Conservation (phyloP, 2,113 vertebrate species). For the Sapajus apella region DNA sequence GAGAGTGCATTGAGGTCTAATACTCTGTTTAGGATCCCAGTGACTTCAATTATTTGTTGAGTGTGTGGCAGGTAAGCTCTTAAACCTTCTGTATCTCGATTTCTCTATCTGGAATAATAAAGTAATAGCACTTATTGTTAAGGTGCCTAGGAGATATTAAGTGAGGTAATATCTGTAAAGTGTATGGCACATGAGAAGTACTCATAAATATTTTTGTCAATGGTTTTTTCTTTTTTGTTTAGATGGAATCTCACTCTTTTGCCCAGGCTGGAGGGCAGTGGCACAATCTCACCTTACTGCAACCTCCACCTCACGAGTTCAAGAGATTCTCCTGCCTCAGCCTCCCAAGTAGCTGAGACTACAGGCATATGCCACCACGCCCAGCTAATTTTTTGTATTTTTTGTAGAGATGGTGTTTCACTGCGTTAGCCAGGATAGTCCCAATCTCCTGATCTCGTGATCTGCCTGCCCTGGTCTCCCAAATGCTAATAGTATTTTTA, state of each 20-base stretch:
- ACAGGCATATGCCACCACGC: too few relatives aligned
- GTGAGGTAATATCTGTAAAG: neutral
- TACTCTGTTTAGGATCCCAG: neutral
- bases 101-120: neutral
- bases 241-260: too few relatives aligned
- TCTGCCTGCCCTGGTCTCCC: too few relatives aligned
- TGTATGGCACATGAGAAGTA: neutral
- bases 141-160: neutral
- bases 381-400: too few relatives aligned
- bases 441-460: too few relatives aligned
- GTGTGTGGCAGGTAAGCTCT: neutral
- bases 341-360: too few relatives aligned
- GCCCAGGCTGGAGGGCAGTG: too few relatives aligned
- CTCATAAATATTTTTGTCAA: constrained; percentile 1
- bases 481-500: neutral
- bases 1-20: neutral
- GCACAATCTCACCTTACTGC: too few relatives aligned
- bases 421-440: too few relatives aligned
- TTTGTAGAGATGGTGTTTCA: too few relatives aligned
- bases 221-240: neutral
- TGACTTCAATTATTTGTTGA: neutral
- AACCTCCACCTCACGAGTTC: too few relatives aligned
- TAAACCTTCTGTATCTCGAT: neutral
- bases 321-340: too few relatives aligned
- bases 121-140: neutral